Base-by-base conservation (phyloP, 2,113 vertebrate species). In the Cyanistes caeruleus region DNA sequence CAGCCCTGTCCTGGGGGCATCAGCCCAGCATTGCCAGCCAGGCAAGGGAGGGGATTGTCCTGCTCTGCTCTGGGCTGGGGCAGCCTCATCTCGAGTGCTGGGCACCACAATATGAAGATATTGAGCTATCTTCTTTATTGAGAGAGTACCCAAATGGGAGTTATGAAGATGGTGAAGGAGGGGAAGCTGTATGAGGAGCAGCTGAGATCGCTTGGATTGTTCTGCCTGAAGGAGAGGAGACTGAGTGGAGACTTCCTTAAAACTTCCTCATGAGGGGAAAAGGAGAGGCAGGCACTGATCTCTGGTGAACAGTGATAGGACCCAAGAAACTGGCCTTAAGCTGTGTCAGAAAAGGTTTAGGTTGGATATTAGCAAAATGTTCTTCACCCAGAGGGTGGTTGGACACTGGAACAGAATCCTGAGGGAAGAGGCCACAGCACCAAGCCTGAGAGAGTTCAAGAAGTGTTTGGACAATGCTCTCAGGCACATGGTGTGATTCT, bases 71-170 rank as follows among this genome's bases (percentile, higher is more conserved):
- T 48, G 58, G 0, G 0, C 27, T 55, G 27, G n/a, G 46, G 18
- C 5, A 3, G 41, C 58, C 39, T 48, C 59, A 15, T 15, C 15
- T 12, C 0, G 0, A 48, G 58, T 55, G 1, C 0, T 74, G 59
- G 18, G 23, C 49, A 51, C 12, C 25, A 28, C 7, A 55, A 2
- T 19, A 23, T 23, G 23, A 18, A 48, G 15, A 27, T 19, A 46
- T 1, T 11, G 23, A 48, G 18, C 13, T 46, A 15, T 28, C 19
- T 39, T 39, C 39, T 39, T 39, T 39, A 39, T 39, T 39, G 39
- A 39, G n/a, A 23, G 18, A 48, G 49, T 5, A 15, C 9, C n/a
- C 28, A 64, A 7, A 18, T 11, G 8, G 11, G 28, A 27, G 28
- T 28, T 15, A 5, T 28, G 49, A 3, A 33, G 41, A 55, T 74